phyloP scores from a whole-genome alignment of 2,797 vertebrate genomes.

The Scolopax rusticola region DNA sequence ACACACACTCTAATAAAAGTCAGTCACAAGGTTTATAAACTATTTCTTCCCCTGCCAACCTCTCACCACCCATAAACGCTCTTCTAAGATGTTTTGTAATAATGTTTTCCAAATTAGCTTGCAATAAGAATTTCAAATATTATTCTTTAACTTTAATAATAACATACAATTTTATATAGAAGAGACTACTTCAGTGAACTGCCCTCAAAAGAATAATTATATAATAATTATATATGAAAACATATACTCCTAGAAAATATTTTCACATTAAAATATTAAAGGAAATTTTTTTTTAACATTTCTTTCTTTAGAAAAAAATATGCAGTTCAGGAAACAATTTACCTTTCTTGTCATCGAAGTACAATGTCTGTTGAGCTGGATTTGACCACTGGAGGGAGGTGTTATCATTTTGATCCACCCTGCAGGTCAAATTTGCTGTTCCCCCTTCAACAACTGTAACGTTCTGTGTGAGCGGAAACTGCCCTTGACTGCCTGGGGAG shows the following conservation, averaged over 20 bases:
- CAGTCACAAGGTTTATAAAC: neutral
- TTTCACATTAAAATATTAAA: neutral
- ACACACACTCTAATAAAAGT: neutral
- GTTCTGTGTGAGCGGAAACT: conserved; percentile 96
- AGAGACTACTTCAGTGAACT: neutral
- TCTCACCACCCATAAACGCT: neutral
- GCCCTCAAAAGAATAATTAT: neutral
- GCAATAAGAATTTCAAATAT: neutral
- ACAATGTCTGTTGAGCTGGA: conserved; percentile 99
- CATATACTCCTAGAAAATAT: neutral
- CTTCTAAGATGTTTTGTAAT: neutral
- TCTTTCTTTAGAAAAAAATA: neutral
- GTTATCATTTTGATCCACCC: conserved; percentile 99
- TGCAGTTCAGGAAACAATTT: conserved; percentile 68
- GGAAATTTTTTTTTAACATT: neutral
- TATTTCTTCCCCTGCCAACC: neutral
- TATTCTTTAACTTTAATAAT: neutral
- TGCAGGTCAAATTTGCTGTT: conserved; percentile 96
- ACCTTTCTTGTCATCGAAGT: conserved; percentile 99
- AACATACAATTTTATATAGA: neutral
- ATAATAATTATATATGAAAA: neutral
- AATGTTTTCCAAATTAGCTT: neutral
- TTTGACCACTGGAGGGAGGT: conserved; percentile 99
- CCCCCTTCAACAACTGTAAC: conserved; percentile 95
- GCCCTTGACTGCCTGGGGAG: conserved; percentile 87